Evolutionary conservation across 2,113 vertebrate genomes (phyloP), one percentile per base, ranked within the genome.

Genomic region (Pygoscelis adeliae): DNA sequence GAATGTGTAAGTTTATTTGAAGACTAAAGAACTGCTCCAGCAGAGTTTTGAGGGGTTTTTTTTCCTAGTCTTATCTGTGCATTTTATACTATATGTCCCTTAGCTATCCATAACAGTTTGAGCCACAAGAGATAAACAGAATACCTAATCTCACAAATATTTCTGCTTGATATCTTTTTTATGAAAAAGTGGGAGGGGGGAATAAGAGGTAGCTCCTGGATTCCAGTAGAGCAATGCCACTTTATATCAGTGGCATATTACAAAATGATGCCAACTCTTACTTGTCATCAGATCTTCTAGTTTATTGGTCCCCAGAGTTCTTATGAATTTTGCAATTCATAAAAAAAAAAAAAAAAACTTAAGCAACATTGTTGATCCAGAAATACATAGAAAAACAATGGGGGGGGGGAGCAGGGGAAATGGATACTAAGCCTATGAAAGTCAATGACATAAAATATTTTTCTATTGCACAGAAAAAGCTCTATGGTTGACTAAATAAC

Each of bases 351-450:
- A 22, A 52, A 59, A 21, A 1, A 4, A 25, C 6, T 34, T 50
- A 73, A 36, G 36, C 15, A 72, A 52, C 17, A 8, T 15, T 50
- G 13, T 26, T 56, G 25, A 23, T 69, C 8, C 29, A 66, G 29
- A 76, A 78, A 63, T 14, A 40, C 13, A 52, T 8, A 52, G 6
- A 7, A 58, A 5, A 73, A 49, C 5, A 47, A 10, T 3, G 8
- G 9, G 3, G 13, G 8, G 2, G 1, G 2, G 1, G 22, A 4
- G 7, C 10, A 11, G 29, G 9, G 15, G 9, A 38, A 42, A 10
- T n/a, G 13, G 9, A 15, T 50, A 21, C 6, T 9, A 53, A 25
- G 8, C 36, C 32, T 76, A 25, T 8, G 15, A 46, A 83, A 65
- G 19, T 32, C 14, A 66, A 66, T 4, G 10, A 50, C 15, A 29